Conservation (phyloP, 1,140 invertebrate genomes). For the Drosophila carrolli region DNA sequence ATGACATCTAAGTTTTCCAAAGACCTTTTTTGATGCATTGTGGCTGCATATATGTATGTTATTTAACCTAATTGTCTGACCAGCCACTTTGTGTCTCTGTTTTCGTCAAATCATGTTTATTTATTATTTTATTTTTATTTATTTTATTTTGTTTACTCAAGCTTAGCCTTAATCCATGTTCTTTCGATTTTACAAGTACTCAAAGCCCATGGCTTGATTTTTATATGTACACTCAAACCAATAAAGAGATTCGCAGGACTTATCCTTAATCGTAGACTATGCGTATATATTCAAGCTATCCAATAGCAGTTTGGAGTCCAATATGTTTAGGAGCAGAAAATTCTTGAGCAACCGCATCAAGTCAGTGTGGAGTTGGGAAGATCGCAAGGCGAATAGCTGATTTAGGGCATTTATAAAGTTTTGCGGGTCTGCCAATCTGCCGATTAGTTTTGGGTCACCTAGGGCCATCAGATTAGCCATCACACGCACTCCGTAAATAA, state of each 20-base stretch:
- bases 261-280: background rate
- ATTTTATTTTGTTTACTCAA: slow-evolving; percentile 2
- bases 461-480: slow-evolving; percentile 57
- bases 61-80: background rate
- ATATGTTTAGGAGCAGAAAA: slow-evolving; percentile 4
- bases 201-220: slow-evolving; percentile 10
- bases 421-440: background rate
- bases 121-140: slow-evolving; percentile 27
- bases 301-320: slow-evolving; percentile 27
- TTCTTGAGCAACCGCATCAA: slow-evolving; percentile 53
- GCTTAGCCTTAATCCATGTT: slow-evolving; percentile 2
- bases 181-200: slow-evolving; percentile 5
- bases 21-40: background rate
- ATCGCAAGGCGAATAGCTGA: slow-evolving; percentile 46
- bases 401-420: slow-evolving; percentile 43
- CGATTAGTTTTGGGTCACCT: slow-evolving; percentile 3
- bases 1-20: slow-evolving; percentile 60
- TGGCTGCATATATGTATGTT: background rate
- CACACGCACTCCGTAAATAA: slow-evolving; percentile 58
- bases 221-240: slow-evolving; percentile 4
- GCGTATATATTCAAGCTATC: slow-evolving; percentile 30
- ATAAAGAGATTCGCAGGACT: slow-evolving; percentile 38
- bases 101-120: slow-evolving; percentile 5
- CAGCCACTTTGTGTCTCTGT: background rate
- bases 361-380: slow-evolving; percentile 32